Evolutionary conservation across 1,140 invertebrate genomes (phyloP), one percentile per base, ranked within the genome.

Genomic region (Drosophila yakuba): DNA sequence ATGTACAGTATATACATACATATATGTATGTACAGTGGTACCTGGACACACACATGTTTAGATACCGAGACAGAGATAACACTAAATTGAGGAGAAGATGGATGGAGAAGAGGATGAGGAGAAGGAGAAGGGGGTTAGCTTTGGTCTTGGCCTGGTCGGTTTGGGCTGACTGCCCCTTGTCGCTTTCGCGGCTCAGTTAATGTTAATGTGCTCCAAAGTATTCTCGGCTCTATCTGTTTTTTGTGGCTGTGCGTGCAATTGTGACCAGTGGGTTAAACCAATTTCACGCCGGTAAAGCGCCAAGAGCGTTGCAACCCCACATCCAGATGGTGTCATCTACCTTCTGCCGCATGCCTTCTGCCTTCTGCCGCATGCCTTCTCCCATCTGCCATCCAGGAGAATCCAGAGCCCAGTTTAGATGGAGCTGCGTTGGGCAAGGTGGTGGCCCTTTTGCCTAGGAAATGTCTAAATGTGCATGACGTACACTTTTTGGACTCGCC

Each of bases 191-290:
- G 83, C 82, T 86, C 79, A 88, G 82, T 86, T 86, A 88, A 86
- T 86, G 82, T 88, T 79, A 86, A 86, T 86, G 83, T 77, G 83
- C 83, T 83, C 75, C 79, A 86, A 86, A 86, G 62, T 86, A 74
- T 66, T 66, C 74, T 66, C 66, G 44, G 58, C 76, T 67, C 76
- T 67, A 64, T 58, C 58, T 61, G 79, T 82, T 51, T 51, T 17
- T 32, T 51, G 48, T 35, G 48, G 48, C 48, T 51, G 48, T 51
- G 83, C 76, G 84, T 88, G 83, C 84, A 88, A 88, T 88, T 88
- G 84, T 88, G 84, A 88, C 84, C 84, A 88, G 84, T 84, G 85
- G 88, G 88, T 91, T 91, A 91, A 91, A 91, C 88, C 88, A 91
- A 91, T 91, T 91, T 91, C 88, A 91, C 88, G 88, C 88, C 88